Evolutionary conservation across 2,888 invertebrate genomes (phyloP), one percentile per base, ranked within the genome.

Genomic region (Augiades crinisus): DNA sequence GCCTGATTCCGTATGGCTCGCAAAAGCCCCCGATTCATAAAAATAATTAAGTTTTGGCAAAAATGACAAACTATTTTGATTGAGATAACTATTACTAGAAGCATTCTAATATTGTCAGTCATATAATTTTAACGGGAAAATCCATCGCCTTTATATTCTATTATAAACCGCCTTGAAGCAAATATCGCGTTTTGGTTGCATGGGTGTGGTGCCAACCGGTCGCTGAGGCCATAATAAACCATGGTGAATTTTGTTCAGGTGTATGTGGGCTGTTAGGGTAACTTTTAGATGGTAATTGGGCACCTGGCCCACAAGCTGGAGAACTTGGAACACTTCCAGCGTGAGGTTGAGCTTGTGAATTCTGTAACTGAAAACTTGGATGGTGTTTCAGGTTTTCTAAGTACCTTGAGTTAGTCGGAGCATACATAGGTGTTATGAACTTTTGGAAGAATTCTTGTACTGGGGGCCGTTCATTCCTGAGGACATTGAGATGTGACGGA

Each of bases 381-480:
- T 85, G 83, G 57, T 84, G 67, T 13, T 72, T 65, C 10, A 84
- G 59, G 59, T 86, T 87, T 69, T 85, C 83, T 45, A 85, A 63
- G 63, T 86, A 84, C 33, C 78, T 78, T 3, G 83, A 67, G 64
- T 68, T 80, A n/a, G 72, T 64, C 55, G 61, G 68, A 24, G 74
- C 73, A 70, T 83, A 81, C 55, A 78, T 56, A 5, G 81, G 80
- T 36, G 74, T 69, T 47, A 75, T 66, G 54, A 81, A 76, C 24
- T 66, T 71, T 17, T 65, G 54, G 60, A 81, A 80, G 53, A 76
- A 65, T 13, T 85, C 77, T 37, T 83, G 76, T 14, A 81, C 63
- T n/a, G 75, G 67, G 8, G 57, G 53, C 13, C 56, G 54, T 34
- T 68, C 64, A 51, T 64, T 68, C 22, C 59, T 63, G 5, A 60